Conservation (phyloP, 2,888 invertebrate genomes). For the Conomelus anceps region DNA sequence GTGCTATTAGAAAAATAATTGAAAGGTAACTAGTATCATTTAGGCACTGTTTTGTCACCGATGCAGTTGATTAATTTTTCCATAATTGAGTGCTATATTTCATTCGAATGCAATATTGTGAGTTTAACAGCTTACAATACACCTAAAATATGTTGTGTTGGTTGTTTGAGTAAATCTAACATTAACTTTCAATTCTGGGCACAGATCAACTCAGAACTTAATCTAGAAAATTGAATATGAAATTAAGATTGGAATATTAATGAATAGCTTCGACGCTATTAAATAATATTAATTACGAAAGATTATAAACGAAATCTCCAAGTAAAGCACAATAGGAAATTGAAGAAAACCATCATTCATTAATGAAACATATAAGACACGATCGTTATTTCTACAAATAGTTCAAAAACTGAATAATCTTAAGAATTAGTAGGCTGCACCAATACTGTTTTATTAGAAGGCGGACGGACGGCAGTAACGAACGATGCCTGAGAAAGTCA, state of each 20-base stretch:
- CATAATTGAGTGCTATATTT: no score
- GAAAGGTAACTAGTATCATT: neutral
- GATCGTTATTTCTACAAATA: neutral
- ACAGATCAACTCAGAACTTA: no score
- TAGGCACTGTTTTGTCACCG: neutral
- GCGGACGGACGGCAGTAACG: neutral
- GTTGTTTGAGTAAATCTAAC: no score
- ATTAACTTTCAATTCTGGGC: no score
- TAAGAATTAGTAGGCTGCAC: neutral
- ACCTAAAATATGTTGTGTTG: no score
- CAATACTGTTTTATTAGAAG: neutral
- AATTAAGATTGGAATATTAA: no score
- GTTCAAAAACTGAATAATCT: neutral
- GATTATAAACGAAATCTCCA: neutral
- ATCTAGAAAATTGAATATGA: no score
- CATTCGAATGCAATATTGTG: no score
- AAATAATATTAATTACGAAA: no score
- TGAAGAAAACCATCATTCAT: neutral
- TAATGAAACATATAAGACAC: neutral
- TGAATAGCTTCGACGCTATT: no score
- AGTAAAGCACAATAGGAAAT: neutral
- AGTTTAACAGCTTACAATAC: no score
- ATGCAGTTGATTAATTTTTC: neutral
- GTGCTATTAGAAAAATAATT: neutral
- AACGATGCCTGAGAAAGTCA: conserved; percentile 43